These are phyloP conservation scores for Halyomorpha halys DNA, from an alignment of 1,140 invertebrate genomes.

Conservation along the genomic window DNA sequence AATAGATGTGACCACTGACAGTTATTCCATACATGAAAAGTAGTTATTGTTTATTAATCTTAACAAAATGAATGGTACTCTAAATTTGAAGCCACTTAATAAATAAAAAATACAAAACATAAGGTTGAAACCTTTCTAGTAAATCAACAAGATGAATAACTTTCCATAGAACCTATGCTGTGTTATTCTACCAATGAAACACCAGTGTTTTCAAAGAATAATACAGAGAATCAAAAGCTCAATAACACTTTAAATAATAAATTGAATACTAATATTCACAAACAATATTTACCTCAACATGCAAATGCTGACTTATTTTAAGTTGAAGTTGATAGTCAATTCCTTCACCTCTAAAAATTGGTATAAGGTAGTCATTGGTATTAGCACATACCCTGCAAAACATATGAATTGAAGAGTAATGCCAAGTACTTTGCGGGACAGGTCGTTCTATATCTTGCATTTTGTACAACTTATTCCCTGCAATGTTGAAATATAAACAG, in stretches of 20 bases:
- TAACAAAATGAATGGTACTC: no score
- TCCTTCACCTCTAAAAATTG: constrained; percentile 46
- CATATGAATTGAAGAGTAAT: background rate
- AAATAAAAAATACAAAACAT: background rate
- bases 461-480: background rate
- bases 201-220: background rate
- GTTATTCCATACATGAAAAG: no score
- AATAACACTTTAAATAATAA: background rate
- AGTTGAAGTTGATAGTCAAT: constrained; percentile 40
- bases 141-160: background rate
- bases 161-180: no score
- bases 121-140: background rate
- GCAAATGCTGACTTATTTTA: constrained; percentile 49
- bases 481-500: no score
- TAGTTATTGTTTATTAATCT: no score
- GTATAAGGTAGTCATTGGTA: constrained; percentile 40
- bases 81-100: no score
- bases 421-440: background rate
- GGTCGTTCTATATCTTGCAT: background rate
- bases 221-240: background rate
- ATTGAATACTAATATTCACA: background rate
- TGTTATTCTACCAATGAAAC: no score
- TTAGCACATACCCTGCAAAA: constrained; percentile 47
- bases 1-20: no score
- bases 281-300: constrained; percentile 40